Evolutionary conservation across 2,888 invertebrate species (phyloP).

Genomic region (Meloe dianella): DNA sequence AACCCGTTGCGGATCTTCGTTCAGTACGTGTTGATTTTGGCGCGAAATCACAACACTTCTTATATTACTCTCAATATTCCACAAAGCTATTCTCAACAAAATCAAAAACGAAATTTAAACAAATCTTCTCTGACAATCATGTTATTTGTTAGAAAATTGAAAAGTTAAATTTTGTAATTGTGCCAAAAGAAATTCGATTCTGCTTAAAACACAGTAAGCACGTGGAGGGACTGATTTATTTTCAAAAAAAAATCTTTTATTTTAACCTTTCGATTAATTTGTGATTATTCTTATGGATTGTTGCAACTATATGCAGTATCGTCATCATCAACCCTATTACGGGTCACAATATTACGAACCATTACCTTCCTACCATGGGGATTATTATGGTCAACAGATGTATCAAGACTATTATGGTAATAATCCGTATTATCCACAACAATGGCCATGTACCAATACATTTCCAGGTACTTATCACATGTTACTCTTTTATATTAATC

Average conservation of each 20-base stretch:
- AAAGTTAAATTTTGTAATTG: not conserved
- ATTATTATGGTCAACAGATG: constrained; percentile 49
- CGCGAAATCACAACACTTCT: constrained; percentile 47
- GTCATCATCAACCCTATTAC: constrained; percentile 52
- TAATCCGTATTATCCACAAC: constrained; percentile 51
- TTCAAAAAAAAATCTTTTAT: not conserved
- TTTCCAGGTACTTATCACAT: constrained; percentile 49
- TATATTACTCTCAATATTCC: not conserved
- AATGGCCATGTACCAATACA: constrained; percentile 51
- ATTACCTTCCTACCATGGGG: constrained; percentile 46
- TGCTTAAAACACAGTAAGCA: not conserved
- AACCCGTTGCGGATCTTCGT: constrained; percentile 36
- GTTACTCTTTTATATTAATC: not conserved
- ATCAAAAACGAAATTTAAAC: not conserved
- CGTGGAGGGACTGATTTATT: not conserved
- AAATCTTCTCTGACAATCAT: not conserved
- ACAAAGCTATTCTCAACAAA: not conserved
- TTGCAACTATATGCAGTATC: constrained; percentile 58
- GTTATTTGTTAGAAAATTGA: not conserved
- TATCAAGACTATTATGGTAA: constrained; percentile 52
- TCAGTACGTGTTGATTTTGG: constrained; percentile 48
- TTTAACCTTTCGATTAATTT: not conserved
- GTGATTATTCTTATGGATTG: constrained; percentile 52
- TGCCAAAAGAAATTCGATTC: constrained; percentile 12
- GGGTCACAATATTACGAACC: constrained; percentile 53